A percentile compares a stretch with the other conserved stretches of the same genome.
Evolutionary conservation across 2,113 vertebrate genomes (phyloP).

Genomic region (Sebastes fasciatus): DNA sequence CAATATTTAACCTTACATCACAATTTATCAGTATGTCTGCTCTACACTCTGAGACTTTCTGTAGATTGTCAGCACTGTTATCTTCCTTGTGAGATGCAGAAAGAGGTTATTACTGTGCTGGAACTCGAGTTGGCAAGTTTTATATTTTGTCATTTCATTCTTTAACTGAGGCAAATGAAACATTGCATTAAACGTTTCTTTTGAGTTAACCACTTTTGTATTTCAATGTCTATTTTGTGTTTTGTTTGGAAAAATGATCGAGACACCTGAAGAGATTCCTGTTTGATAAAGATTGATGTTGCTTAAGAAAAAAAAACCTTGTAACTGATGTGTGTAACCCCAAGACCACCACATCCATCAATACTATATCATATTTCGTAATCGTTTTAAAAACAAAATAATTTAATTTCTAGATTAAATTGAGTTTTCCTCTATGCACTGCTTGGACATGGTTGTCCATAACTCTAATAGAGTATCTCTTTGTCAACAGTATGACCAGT

Average conservation of each 20-base stretch:
- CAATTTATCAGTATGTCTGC: background rate
- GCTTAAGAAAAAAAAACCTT: background rate
- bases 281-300: background rate
- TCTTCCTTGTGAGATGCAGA: background rate
- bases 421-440: background rate
- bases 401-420: background rate
- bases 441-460: background rate
- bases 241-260: background rate
- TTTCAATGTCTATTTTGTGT: background rate
- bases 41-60: background rate
- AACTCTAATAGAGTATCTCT: background rate
- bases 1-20: no score
- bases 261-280: background rate
- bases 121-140: background rate
- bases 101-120: background rate
- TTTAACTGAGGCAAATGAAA: background rate
- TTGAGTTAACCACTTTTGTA: conserved; percentile 4
- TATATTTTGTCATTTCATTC: background rate
- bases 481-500: background rate
- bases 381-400: background rate
- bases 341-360: background rate
- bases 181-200: background rate
- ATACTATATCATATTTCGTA: background rate
- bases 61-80: background rate
- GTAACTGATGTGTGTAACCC: background rate